Conservation (phyloP, 2,113 vertebrate species). For the Pelecanus crispus region DNA sequence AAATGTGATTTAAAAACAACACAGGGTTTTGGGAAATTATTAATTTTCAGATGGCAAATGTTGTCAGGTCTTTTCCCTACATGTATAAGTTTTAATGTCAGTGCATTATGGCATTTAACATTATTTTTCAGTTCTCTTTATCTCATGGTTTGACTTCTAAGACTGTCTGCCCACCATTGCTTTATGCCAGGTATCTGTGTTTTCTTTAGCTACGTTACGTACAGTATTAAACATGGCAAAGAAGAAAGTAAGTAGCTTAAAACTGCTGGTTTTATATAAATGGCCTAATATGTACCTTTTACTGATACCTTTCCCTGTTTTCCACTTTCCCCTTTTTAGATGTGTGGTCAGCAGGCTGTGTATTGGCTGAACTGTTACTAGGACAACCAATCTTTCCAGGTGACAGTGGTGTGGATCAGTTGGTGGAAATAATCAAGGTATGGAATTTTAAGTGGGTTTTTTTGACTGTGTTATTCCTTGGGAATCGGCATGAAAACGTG, state of each 20-base stretch:
- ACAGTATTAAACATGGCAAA: neutral
- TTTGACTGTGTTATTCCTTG: neutral
- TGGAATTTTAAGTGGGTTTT: conserved; percentile 1
- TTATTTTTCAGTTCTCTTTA: neutral
- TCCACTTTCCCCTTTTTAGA: conserved; percentile 69
- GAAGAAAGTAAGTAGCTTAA: neutral
- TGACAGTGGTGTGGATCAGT: conserved; percentile 98
- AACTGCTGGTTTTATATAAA: neutral
- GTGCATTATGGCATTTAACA: neutral
- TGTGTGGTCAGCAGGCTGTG: conserved; percentile 98
- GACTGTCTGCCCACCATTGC: neutral
- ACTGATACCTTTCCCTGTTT: neutral
- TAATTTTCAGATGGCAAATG: neutral
- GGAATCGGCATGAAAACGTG: neutral
- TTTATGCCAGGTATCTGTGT: neutral
- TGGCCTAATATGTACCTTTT: neutral
- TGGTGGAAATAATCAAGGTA: conserved; percentile 99
- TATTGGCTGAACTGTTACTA: conserved; percentile 95
- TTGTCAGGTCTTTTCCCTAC: neutral
- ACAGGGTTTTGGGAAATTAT: neutral
- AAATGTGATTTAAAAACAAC: neutral
- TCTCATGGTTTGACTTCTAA: neutral
- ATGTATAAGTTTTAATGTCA: neutral
- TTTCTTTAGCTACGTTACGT: neutral
- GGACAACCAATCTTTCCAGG: conserved; percentile 99